Evolutionary conservation across 2,113 vertebrate species (phyloP), one percentile per base, ranked within the genome.

Genomic region (Oreochromis niloticus): DNA sequence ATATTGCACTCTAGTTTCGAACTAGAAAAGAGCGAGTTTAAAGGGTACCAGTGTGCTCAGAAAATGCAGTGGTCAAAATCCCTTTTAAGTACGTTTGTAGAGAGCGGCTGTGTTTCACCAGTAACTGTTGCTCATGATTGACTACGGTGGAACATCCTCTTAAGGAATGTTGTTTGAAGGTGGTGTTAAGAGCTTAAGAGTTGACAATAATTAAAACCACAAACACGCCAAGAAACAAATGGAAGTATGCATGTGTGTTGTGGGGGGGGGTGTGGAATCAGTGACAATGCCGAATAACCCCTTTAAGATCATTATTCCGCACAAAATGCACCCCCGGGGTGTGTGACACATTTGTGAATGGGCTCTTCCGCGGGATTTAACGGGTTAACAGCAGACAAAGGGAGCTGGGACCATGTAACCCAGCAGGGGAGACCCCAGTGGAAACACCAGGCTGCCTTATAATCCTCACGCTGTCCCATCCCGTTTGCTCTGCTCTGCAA

Each of bases 361-460:
- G 91, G 81, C 87, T 94, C 92, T 92, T 94, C 94, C 89, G 88
- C 46, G 84, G 92, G 92, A 95, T 95, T 95, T 95, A 95, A 96
- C 89, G 95, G 94, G 96, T 95, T 96, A 96, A 96, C 90, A 68
- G 83, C 90, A 93, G 92, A 95, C 95, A 95, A 96, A 95, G 92
- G 93, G 92, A 94, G 90, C 90, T 86, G 91, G 86, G 90, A 93
- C 89, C 94, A 93, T 95, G 93, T 95, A 88, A 90, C 95, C 83
- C 93, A 92, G 95, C 93, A 92, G 93, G 96, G 93, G 91, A 84
- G 92, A 93, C 89, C 93, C 83, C 89, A 81, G 91, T 95, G 93
- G 94, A 94, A 94, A 92, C 96, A 92, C 85, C 91, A 93, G 87
- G 90, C 91, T 61, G 91, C 88, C 78, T 85, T 90, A 87, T 95